phyloP scores from a whole-genome alignment of 1,140 invertebrate species.

The Teleopsis dalmanni region DNA sequence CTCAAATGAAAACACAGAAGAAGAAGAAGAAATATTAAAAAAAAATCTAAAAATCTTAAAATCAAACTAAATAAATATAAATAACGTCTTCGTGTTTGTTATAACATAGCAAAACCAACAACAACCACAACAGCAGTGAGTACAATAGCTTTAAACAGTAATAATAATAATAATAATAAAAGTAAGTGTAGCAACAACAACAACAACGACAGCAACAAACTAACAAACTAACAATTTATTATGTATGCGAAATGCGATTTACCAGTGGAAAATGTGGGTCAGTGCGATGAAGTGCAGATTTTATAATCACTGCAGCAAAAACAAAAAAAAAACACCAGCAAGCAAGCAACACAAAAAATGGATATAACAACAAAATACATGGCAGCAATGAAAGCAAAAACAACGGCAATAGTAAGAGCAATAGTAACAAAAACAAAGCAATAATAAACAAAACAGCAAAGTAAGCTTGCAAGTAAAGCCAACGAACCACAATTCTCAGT shows the following conservation, averaged over 20 bases:
- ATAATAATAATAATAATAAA: not conserved
- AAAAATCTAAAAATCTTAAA: not conserved
- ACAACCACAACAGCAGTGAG: conserved; percentile 3
- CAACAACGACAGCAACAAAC: conserved; percentile 16
- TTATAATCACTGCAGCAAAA: conserved; percentile 2
- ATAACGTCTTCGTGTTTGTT: not conserved
- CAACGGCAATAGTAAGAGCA: too few species aligned
- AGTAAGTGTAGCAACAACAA: not conserved
- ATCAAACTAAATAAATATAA: not conserved
- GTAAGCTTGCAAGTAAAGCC: too few species aligned
- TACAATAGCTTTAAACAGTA: too few species aligned
- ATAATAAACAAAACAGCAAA: too few species aligned
- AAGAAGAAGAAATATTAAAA: too few species aligned
- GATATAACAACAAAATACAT: not conserved
- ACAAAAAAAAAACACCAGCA: not conserved
- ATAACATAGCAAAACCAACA: not conserved
- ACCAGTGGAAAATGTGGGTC: conserved; percentile 6
- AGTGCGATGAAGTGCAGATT: conserved; percentile 11
- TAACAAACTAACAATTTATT: too few species aligned
- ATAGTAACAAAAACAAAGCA: too few species aligned
- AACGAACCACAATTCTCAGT: too few species aligned
- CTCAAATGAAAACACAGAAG: too few species aligned
- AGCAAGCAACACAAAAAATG: not conserved
- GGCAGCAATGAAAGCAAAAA: too few species aligned
- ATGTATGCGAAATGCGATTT: conserved; percentile 15